These are phyloP conservation scores for Oscheius sp. DNA, from an alignment of 1,140 invertebrate genomes.

Conservation along the genomic window DNA sequence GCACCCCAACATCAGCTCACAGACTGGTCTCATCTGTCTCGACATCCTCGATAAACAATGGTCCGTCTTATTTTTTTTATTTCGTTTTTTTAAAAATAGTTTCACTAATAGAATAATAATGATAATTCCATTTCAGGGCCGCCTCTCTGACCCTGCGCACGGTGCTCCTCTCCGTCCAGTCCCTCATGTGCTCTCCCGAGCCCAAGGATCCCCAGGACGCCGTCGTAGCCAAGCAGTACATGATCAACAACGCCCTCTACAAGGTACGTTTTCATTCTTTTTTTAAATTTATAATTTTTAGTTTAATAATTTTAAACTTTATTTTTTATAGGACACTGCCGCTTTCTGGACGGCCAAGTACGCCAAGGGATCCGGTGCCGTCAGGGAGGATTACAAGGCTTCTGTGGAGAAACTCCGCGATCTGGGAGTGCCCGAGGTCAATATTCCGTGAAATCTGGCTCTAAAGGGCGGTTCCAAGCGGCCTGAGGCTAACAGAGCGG, in stretches of 20 bases:
- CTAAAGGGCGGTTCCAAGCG: too few species aligned
- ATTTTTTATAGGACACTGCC: conserved; percentile 71
- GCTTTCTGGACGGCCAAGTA: conserved; percentile 90
- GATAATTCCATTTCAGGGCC: conserved; percentile 69
- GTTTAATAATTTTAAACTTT: neutral
- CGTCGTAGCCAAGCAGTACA: conserved; percentile 93
- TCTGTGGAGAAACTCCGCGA: conserved; percentile 63
- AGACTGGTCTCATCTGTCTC: conserved; percentile 96
- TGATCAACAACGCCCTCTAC: conserved; percentile 82
- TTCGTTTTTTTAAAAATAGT: neutral
- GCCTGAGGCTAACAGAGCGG: too few species aligned
- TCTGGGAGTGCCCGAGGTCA: conserved; percentile 65
- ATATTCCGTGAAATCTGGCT: too few species aligned
- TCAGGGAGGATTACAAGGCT: conserved; percentile 54
- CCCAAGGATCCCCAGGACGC: conserved; percentile 75
- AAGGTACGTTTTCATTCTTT: conserved; percentile 44
- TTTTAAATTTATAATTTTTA: conserved; percentile 27
- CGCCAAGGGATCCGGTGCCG: conserved; percentile 67
- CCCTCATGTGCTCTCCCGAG: conserved; percentile 84
- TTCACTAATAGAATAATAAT: neutral
- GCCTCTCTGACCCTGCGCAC: conserved; percentile 96
- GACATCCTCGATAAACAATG: conserved; percentile 99
- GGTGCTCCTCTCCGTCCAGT: conserved; percentile 83
- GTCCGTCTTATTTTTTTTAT: conserved; percentile 64
- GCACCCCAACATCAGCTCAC: conserved; percentile 99